A percentile compares a stretch with the other conserved stretches of the same genome.
Evolutionary conservation across 2,888 invertebrate genomes (phyloP).

Genomic region (Liodrosophila aerea): DNA sequence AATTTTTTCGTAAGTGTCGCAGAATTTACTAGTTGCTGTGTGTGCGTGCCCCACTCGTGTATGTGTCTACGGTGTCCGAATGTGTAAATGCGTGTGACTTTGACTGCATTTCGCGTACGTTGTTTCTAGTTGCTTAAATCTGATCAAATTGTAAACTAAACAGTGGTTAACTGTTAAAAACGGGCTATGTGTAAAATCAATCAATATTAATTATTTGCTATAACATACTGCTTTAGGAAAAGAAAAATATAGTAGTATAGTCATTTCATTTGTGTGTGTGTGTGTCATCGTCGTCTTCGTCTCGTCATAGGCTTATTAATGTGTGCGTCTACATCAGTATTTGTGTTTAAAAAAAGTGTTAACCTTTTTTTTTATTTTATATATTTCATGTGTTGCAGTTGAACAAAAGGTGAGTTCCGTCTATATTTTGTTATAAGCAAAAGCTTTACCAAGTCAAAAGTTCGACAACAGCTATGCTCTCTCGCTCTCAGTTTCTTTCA

Average conservation of each 20-base stretch:
- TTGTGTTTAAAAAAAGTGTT: conserved; percentile 74
- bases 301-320: conserved; percentile 45
- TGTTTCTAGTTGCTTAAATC: conserved; percentile 50
- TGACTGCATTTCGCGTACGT: conserved; percentile 69
- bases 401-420: conserved; percentile 58
- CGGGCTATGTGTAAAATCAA: conserved; percentile 30
- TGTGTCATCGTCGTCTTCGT: conserved; percentile 35
- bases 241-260: conserved; percentile 48
- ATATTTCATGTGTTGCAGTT: conserved; percentile 49
- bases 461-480: conserved; percentile 40
- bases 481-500: conserved; percentile 4
- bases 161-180: conserved; percentile 34
- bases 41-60: conserved; percentile 59
- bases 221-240: conserved; percentile 36
- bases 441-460: conserved; percentile 48
- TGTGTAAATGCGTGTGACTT: conserved; percentile 50
- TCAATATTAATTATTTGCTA: conserved; percentile 33
- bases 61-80: conserved; percentile 21
- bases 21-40: conserved; percentile 76
- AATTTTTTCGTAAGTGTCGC: conserved; percentile 70
- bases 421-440: conserved; percentile 58
- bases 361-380: conserved; percentile 61
- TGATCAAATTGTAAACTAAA: conserved; percentile 38
- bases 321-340: conserved; percentile 49
- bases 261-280: conserved; percentile 48